phyloP scores from a whole-genome alignment of 2,113 vertebrate species.

The Neotoma lepida region DNA sequence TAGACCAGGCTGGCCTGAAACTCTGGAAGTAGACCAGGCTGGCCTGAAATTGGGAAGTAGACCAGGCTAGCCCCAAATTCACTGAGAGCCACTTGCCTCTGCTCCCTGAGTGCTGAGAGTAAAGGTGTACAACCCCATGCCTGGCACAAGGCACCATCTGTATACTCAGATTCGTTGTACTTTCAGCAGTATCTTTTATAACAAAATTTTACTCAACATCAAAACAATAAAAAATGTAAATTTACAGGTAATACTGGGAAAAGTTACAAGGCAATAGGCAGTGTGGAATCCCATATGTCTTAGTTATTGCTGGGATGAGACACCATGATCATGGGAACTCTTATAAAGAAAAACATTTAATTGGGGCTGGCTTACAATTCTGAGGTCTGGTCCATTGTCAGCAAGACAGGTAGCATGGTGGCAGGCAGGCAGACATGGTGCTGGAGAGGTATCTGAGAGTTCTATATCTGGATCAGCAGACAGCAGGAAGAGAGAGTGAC shows the following conservation, averaged over 20 bases:
- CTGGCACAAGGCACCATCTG: neutral
- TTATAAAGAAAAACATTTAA: neutral
- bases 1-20: neutral
- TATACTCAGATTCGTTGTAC: neutral
- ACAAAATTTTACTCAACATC: neutral
- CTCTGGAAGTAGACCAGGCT: no score
- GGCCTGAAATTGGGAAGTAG: neutral
- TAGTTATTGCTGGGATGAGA: neutral
- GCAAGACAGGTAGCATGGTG: neutral
- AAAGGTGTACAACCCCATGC: neutral
- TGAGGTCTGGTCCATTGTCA: neutral
- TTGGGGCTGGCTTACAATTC: neutral
- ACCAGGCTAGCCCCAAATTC: neutral
- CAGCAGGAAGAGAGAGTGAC: neutral
- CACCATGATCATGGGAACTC: neutral
- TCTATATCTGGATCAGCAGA: neutral
- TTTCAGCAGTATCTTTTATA: neutral
- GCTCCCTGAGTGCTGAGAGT: neutral
- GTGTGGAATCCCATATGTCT: accelerated
- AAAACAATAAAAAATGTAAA: neutral
- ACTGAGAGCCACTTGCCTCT: neutral
- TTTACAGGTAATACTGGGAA: neutral
- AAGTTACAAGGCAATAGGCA: neutral
- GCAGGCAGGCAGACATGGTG: neutral
- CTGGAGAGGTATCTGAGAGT: neutral